phyloP scores from a whole-genome alignment of 2,113 vertebrate genomes.

The Pleuronectes platessa region DNA sequence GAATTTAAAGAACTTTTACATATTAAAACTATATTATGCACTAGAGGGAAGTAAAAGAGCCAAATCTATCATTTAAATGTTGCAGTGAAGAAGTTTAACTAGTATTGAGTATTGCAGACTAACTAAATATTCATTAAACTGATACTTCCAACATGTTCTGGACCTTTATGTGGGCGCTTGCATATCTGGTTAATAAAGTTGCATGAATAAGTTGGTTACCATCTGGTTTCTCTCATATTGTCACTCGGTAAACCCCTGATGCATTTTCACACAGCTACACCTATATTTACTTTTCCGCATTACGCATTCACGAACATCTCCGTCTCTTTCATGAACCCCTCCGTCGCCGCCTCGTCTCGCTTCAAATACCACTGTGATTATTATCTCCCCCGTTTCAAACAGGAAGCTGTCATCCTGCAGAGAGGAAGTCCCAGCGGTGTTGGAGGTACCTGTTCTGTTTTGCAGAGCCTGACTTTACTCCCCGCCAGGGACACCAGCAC shows the following conservation, averaged over 20 bases:
- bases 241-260: neutral
- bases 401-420: conserved; percentile 67
- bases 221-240: neutral
- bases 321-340: conserved; percentile 20
- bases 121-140: neutral
- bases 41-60: too few species aligned
- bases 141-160: neutral
- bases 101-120: too few species aligned
- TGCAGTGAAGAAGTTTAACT: too few species aligned
- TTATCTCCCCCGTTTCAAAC: conserved; percentile 51
- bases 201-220: neutral
- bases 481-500: conserved; percentile 91
- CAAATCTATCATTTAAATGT: too few species aligned
- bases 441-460: conserved; percentile 93
- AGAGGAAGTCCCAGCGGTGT: conserved; percentile 67
- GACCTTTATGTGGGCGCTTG: neutral
- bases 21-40: neutral
- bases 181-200: neutral
- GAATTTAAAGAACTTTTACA: too few species aligned
- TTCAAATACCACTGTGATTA: conserved; percentile 48
- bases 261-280: conserved; percentile 27
- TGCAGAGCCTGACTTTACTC: conserved; percentile 93
- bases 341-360: conserved; percentile 24
- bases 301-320: conserved; percentile 53
- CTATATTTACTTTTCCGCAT: conserved; percentile 41